A percentile compares a stretch with the other conserved stretches of the same genome.
These are phyloP conservation scores for Pseudomyrmex cubaensis DNA, from an alignment of 1,140 invertebrate species.

Conservation along the genomic window DNA sequence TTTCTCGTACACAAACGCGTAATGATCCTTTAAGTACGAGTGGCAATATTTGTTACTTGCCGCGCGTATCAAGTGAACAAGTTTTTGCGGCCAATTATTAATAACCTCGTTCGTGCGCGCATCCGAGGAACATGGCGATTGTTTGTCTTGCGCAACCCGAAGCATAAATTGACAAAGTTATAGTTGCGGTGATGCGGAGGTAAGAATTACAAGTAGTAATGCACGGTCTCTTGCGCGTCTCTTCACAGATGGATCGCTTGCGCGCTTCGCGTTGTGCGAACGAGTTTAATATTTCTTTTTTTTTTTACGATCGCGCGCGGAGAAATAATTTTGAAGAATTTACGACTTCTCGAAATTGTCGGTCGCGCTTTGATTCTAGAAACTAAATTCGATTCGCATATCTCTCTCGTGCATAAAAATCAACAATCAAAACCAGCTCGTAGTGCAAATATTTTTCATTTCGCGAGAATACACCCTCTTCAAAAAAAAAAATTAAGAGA, in stretches of 20 bases:
- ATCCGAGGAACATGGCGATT: neutral
- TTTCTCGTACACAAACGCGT: neutral
- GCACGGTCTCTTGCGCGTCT: too few relatives aligned
- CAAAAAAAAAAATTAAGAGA: neutral
- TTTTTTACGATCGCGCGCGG: conserved; percentile 1
- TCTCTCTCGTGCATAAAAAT: too few relatives aligned
- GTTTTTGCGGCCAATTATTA: conserved; percentile 19
- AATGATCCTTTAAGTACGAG: neutral
- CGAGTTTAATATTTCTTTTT: conserved; percentile 31
- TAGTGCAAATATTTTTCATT: neutral
- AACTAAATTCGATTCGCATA: neutral
- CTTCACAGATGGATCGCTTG: neutral
- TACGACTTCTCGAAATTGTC: neutral
- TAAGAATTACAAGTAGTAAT: neutral
- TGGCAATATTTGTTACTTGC: neutral
- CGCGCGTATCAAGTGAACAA: neutral
- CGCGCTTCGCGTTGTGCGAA: neutral
- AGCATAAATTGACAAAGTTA: neutral
- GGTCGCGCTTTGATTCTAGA: neutral
- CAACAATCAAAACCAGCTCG: neutral
- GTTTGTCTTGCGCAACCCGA: neutral
- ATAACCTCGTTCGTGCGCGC: neutral
- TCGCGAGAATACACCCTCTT: neutral
- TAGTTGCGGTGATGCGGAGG: neutral
- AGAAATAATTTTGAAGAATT: conserved; percentile 9